phyloP scores from a whole-genome alignment of 2,113 vertebrate species.

The Daubentonia madagascariensis region DNA sequence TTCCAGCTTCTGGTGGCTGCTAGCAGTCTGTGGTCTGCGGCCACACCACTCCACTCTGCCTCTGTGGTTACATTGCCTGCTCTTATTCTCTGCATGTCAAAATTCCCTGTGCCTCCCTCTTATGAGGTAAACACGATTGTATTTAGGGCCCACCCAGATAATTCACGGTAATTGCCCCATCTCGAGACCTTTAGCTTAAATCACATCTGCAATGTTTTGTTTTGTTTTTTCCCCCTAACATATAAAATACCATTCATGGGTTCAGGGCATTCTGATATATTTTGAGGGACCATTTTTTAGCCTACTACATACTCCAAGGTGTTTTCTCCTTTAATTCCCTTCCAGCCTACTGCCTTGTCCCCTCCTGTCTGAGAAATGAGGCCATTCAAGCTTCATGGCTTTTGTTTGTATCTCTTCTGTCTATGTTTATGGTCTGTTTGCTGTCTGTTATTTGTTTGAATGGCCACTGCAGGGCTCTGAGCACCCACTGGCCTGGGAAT shows the following conservation, averaged over 20 bases:
- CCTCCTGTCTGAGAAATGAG: constrained; percentile 48
- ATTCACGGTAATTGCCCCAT: not conserved
- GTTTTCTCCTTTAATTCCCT: constrained; percentile 41
- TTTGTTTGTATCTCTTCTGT: constrained; percentile 44
- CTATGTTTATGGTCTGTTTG: constrained; percentile 48
- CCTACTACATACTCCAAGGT: not conserved
- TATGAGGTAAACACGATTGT: not conserved
- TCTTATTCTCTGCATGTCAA: not conserved
- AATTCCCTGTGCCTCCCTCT: not conserved
- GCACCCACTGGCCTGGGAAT: not conserved
- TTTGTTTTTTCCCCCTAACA: not conserved
- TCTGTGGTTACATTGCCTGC: not conserved
- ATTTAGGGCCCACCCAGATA: not conserved
- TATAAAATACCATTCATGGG: not conserved
- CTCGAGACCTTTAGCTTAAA: constrained; percentile 40
- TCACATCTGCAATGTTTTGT: not conserved
- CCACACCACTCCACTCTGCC: not conserved
- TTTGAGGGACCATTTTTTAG: not conserved
- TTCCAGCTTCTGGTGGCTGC: not conserved
- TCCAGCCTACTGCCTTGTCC: not conserved
- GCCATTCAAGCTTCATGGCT: constrained; percentile 39
- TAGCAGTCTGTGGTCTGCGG: not conserved
- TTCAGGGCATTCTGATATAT: not conserved
- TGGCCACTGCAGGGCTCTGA: not conserved
- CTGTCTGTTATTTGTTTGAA: constrained; percentile 24